Conservation (phyloP, 23 tunicate genomes). For the Trididemnum nubilum region DNA sequence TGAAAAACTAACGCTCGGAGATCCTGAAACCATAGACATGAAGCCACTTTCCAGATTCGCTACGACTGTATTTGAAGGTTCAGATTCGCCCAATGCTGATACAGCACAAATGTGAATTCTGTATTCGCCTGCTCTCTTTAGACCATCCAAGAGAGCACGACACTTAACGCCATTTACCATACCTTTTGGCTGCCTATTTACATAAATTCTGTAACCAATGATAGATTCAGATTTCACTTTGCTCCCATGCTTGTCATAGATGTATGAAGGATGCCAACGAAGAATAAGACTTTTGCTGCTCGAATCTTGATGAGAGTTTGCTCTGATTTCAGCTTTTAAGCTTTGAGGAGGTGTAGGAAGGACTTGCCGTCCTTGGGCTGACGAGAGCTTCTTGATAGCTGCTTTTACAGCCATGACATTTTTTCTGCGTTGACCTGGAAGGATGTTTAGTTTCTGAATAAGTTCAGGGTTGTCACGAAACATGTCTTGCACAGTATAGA, state of each 20-base stretch:
- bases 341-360: slow-evolving; percentile 77
- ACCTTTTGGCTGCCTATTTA: slow-evolving; percentile 92
- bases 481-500: slow-evolving; percentile 61
- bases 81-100: slow-evolving; percentile 77
- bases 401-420: slow-evolving; percentile 51
- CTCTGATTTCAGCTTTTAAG: slow-evolving; percentile 63
- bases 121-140: slow-evolving; percentile 57
- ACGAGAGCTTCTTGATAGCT: slow-evolving; percentile 18
- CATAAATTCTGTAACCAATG: slow-evolving; percentile 89
- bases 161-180: slow-evolving; percentile 74
- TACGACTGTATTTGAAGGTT: slow-evolving; percentile 75
- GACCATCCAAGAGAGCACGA: slow-evolving; percentile 76
- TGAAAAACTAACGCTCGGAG: neutral
- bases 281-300: slow-evolving; percentile 38
- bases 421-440: slow-evolving; percentile 75
- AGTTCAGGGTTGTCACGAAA: slow-evolving; percentile 65
- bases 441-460: slow-evolving; percentile 58
- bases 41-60: slow-evolving; percentile 8
- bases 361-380: slow-evolving; percentile 33
- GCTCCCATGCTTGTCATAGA: slow-evolving; percentile 80
- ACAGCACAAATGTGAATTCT: slow-evolving; percentile 72
- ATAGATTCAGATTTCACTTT: slow-evolving; percentile 40
- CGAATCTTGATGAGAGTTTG: neutral
- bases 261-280: slow-evolving; percentile 74
- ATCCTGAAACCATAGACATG: neutral